Base-by-base conservation (phyloP, 2,888 invertebrate species). In the Pimpla rufipes region DNA sequence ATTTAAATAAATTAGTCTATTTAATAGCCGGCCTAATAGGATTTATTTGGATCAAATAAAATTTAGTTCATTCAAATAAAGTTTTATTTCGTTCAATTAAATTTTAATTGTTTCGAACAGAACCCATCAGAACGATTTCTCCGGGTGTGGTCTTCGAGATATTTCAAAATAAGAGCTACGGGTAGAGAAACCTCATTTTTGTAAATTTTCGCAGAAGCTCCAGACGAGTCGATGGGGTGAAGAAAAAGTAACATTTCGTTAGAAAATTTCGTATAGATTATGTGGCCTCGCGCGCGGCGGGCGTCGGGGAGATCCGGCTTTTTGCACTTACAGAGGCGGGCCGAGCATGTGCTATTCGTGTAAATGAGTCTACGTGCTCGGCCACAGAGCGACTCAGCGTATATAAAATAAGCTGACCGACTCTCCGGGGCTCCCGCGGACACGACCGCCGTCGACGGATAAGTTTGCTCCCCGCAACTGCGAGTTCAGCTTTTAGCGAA, bases 371-470 rank as follows among this genome's bases (percentile, higher is more conserved):
- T 92, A 92, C 91, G 90, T 92, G 92, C 92, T 89, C 88, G 87
- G 85, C 85, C 85, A 74, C 86, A 80, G 74, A 88, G 88, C 91
- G 90, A 93, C 91, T 93, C 93, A 92, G 92, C 92, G 91, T 91
- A 92, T 93, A 92, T 91, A 92, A 92, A 92, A 92, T 88, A 90
- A 91, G 91, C 91, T 89, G 89, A 90, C 89, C 90, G 88, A 89
- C 88, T 88, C 78, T 76, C 88, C 68, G 59, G 59, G 42, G 66
- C 66, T 64, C 64, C 37, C 68, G 37, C 76, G 68, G 64, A 66
- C 35, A 66, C 57, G 66, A 81, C 81, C 73, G 86, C 81, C 73
- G 86, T 81, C 86, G 86, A 89, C 88, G 85, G 89, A 91, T 90
- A 90, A 91, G 90, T 90, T 90, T 90, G 88, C 90, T 81, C 84